These are phyloP conservation scores for Lepus americanus DNA, from an alignment of 2,113 vertebrate genomes.

Conservation along the genomic window DNA sequence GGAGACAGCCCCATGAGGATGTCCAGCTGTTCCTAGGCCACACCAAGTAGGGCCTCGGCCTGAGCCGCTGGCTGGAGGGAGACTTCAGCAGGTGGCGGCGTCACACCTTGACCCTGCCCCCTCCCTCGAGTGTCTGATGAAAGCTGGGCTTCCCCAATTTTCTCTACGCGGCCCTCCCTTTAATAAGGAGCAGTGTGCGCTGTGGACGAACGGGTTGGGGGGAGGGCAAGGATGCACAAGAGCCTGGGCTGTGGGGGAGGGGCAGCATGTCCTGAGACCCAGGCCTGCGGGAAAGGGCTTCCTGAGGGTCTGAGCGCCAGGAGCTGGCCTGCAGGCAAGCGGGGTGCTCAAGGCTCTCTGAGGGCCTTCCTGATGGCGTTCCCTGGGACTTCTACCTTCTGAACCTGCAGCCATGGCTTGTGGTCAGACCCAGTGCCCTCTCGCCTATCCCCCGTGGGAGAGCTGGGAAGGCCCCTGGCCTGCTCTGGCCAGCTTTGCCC, in stretches of 20 bases:
- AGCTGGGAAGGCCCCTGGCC: not conserved
- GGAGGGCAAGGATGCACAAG: not conserved
- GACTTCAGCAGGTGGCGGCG: not conserved
- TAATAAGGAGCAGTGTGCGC: not conserved
- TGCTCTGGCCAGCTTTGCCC: not conserved
- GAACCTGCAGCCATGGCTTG: not conserved
- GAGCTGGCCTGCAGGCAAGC: not conserved
- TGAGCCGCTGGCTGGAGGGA: not conserved
- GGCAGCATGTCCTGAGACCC: not conserved
- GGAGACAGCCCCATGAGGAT: not conserved
- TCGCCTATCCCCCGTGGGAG: not conserved
- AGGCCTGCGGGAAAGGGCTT: not conserved
- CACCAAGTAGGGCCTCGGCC: fast-evolving
- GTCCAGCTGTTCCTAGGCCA: not conserved
- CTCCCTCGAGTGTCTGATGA: not conserved
- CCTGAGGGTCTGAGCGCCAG: not conserved
- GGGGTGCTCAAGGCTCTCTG: not conserved
- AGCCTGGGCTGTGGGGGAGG: not conserved
- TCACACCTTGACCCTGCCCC: not conserved
- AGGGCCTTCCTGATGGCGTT: not conserved
- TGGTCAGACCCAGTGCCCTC: not conserved
- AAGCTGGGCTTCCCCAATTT: not conserved
- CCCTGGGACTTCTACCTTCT: not conserved
- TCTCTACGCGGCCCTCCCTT: not conserved
- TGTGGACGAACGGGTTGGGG: not conserved